These are phyloP conservation scores for Ommatoiulus sabulosus DNA, from an alignment of 2,888 invertebrate species.

Conservation along the genomic window DNA sequence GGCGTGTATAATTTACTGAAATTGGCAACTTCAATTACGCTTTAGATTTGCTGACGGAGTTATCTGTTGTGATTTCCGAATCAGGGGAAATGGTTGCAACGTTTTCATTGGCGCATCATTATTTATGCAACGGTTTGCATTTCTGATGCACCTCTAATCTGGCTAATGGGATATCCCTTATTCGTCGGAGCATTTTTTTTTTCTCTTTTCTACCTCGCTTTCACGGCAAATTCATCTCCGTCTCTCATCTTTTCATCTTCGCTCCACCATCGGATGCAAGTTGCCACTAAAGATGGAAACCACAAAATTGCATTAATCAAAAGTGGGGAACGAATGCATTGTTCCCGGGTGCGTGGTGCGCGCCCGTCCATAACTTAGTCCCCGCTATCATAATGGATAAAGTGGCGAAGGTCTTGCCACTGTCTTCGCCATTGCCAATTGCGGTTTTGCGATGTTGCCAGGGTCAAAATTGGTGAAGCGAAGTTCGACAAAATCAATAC, in stretches of 20 bases:
- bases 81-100: no score
- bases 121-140: background rate
- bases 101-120: background rate
- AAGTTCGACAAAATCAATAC: conserved; percentile 35
- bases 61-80: background rate
- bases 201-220: background rate
- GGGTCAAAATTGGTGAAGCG: background rate
- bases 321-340: background rate
- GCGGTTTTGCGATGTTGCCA: background rate
- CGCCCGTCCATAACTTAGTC: background rate
- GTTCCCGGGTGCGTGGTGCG: background rate
- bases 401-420: conserved; percentile 41
- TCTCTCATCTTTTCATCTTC: background rate
- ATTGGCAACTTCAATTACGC: background rate
- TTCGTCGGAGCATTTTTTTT: background rate
- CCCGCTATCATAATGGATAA: background rate
- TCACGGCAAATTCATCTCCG: background rate
- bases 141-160: background rate
- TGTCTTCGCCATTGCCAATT: conserved; percentile 31
- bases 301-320: conserved; percentile 44
- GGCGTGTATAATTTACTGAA: no score
- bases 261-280: background rate
- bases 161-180: background rate
- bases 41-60: background rate
- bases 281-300: background rate